Evolutionary conservation across 2,113 vertebrate species (phyloP), one percentile per base, ranked within the genome.

Genomic region (Leptodactylus fuscus): DNA sequence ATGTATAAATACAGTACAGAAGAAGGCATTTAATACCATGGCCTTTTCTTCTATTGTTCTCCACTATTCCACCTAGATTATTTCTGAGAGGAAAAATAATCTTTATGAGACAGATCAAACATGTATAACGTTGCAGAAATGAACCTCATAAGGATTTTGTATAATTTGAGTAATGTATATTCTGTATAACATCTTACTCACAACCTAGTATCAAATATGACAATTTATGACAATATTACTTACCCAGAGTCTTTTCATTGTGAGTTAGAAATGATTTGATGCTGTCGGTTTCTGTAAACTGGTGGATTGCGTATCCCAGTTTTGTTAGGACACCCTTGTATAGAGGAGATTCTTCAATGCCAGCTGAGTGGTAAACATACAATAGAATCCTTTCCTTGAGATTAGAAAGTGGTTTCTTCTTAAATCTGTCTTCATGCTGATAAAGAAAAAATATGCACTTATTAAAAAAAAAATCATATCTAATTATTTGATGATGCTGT

Each of bases 241-340:
- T 88, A 95, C 94, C 91, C 87, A 83, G 89, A 76, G 86, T 87
- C 60, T 86, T 85, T 1, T 38, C 62, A 24, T 87, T 48, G 18
- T 24, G 87, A n/a, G 89, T 88, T 24, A 90, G 88, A 24, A 86
- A 73, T 77, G 87, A 88, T 62, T 76, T 62, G 51, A 88, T 82
- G 9, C 91, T 90, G 80, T 92, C 92, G 0, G 88, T 88, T 16
- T 92, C 95, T 88, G 92, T 89, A 81, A 92, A 86, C 29, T 80
- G 53, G 13, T 94, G 83, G 16, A 93, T 94, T 3, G 81, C 58
- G 44, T 95, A 97, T 55, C 90, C 90, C 67, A 93, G 91, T 82
- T 95, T 92, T 60, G 87, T 87, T 77, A 99, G 93, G 15, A 98
- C 90, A 22, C 71, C 91, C 87, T 91, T 94, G 78, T 94, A 95